Base-by-base conservation (phyloP, 2,113 vertebrate species). In the Oostethus manadensis region DNA sequence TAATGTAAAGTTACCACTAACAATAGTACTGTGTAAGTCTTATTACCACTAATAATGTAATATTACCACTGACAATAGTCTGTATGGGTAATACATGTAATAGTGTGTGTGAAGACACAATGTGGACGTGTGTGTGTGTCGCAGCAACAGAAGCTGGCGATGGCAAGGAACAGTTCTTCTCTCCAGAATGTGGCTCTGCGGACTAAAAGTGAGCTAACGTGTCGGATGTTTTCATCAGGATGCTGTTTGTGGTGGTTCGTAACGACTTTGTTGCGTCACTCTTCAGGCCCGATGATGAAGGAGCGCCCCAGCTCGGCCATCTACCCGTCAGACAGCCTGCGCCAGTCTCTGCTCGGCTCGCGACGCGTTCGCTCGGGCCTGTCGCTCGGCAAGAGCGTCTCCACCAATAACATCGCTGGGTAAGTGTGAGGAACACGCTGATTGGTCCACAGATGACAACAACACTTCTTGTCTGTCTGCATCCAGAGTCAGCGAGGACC, bases 371-470 rank as follows among this genome's bases (percentile, higher is more conserved):
- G 94, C 0, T 87, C 94, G 1, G 91, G 92, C 1, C 76, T 97
- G 45, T 95, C 93, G 0, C 91, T 97, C 1, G 92, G 92, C 78
- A 98, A 98, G 82, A 96, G 95, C 1, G 94, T 97, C 66, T 98
- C 95, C 71, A 97, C 94, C 66, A 97, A 94, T 82, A 98, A 97
- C 83, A 94, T 98, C 0, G 91, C 94, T 0, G 94, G 94, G 95
- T 97, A 76, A 92, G 91, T 4, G 7, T 10, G 14, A 38, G 2
- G 2, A 0, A 15, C 3, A 1, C 3, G 3, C 42, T 40, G 18
- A 62, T 51, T 56, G 51, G 59, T 20, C 18, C 51, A 9, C n/a
- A 7, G 38, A 53, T 51, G 16, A 60, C 50, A 20, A 6, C 29
- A 21, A 20, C 35, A 2, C n/a, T 51, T 68, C 6, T 9, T 56